phyloP scores from a whole-genome alignment of 2,888 invertebrate genomes.

The Pelosia muscerda region DNA sequence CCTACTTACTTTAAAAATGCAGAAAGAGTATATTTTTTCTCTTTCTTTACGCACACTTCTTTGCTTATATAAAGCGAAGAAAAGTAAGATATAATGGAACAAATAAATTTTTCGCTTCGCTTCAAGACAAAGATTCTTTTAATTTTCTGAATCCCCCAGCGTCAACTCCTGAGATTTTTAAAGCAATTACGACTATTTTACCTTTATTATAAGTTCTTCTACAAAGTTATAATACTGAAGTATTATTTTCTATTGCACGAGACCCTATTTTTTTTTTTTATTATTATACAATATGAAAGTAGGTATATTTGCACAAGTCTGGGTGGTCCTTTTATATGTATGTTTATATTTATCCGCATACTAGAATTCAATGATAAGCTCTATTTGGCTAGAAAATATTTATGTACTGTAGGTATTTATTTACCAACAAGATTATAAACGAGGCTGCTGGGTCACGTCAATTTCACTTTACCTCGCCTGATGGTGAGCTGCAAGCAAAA shows the following conservation, averaged over 20 bases:
- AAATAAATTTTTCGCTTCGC: not conserved
- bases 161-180: conserved; percentile 14
- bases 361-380: no score
- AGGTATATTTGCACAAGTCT: no score
- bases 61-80: not conserved
- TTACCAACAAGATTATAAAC: no score
- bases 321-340: no score
- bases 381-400: no score
- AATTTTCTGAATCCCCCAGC: not conserved
- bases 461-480: no score
- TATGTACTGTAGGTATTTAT: no score
- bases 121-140: conserved; percentile 1
- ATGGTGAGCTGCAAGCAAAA: no score
- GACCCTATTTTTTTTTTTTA: not conserved
- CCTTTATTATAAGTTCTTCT: conserved; percentile 16
- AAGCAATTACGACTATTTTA: conserved; percentile 20
- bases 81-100: not conserved
- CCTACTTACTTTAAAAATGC: no score
- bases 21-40: not conserved
- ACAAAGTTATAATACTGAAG: not conserved
- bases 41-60: not conserved
- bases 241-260: not conserved
- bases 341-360: no score
- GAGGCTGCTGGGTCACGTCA: no score
- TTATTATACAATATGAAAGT: no score